Evolutionary conservation across 2,797 vertebrate species (phyloP).

Genomic region (Hemibagrus guttatus): DNA sequence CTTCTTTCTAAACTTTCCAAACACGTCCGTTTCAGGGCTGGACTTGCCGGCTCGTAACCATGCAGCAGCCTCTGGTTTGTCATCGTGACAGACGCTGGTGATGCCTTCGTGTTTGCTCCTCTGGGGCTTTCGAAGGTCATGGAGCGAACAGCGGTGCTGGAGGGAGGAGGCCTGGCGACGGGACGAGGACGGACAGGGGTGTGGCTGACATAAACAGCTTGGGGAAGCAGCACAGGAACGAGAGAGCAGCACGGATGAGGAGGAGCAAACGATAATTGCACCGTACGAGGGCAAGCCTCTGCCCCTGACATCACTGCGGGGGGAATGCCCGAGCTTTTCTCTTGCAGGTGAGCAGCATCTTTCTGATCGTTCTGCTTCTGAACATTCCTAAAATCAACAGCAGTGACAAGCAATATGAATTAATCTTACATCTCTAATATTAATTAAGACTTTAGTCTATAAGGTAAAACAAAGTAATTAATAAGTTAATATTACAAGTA

Average conservation of each 20-base stretch:
- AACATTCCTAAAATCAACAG: conserved; percentile 67
- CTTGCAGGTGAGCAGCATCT: conserved; percentile 28
- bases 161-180: conserved; percentile 73
- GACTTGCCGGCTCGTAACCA: conserved; percentile 54
- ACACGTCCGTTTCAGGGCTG: conserved; percentile 74
- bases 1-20: conserved; percentile 62
- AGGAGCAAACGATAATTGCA: conserved; percentile 66
- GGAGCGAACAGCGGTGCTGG: conserved; percentile 79
- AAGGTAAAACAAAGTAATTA: no score
- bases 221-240: conserved; percentile 83
- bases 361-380: conserved; percentile 58
- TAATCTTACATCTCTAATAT: no score
- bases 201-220: conserved; percentile 83
- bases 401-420: background rate
- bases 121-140: conserved; percentile 74
- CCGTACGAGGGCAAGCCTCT: conserved; percentile 53
- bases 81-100: background rate
- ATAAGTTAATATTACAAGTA: no score
- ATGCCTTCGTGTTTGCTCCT: conserved; percentile 50
- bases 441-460: no score
- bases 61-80: conserved; percentile 28
- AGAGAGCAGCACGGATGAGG: conserved; percentile 76
- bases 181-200: conserved; percentile 73
- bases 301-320: conserved; percentile 55
- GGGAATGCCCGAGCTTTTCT: conserved; percentile 25